phyloP scores from a whole-genome alignment of 1,140 invertebrate species.

The Zophobas atratus region DNA sequence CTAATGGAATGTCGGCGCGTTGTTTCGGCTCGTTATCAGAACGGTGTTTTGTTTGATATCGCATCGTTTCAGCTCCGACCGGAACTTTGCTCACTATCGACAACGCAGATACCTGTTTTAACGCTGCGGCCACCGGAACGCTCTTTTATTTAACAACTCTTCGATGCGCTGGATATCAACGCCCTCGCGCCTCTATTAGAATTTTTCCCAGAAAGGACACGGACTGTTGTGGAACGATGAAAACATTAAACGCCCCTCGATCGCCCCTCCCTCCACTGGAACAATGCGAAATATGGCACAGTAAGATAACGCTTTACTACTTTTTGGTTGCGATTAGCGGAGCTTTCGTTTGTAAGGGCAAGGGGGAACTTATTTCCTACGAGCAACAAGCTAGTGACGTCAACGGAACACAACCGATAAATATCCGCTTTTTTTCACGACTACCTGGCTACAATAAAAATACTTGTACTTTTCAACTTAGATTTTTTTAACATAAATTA shows the following conservation, averaged over 20 bases:
- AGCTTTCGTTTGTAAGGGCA: not conserved
- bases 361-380: too few relatives aligned
- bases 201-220: conserved; percentile 27
- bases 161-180: conserved; percentile 16
- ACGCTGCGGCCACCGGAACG: conserved; percentile 17
- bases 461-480: too few relatives aligned
- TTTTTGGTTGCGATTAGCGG: not conserved
- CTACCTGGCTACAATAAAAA: too few relatives aligned
- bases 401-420: too few relatives aligned
- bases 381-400: too few relatives aligned
- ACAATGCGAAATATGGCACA: conserved; percentile 36
- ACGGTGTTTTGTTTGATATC: conserved; percentile 52
- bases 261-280: conserved; percentile 29
- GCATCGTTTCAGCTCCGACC: conserved; percentile 42
- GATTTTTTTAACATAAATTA: too few relatives aligned
- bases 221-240: conserved; percentile 29
- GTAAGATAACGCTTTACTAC: conserved; percentile 40
- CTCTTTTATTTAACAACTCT: conserved; percentile 31
- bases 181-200: conserved; percentile 10
- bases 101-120: conserved; percentile 48
- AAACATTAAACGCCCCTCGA: conserved; percentile 40
- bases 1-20: conserved; percentile 51
- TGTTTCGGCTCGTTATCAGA: conserved; percentile 51
- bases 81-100: conserved; percentile 50
- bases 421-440: too few relatives aligned